These are phyloP conservation scores for Suncus etruscus DNA, from an alignment of 2,113 vertebrate species.

Conservation along the genomic window DNA sequence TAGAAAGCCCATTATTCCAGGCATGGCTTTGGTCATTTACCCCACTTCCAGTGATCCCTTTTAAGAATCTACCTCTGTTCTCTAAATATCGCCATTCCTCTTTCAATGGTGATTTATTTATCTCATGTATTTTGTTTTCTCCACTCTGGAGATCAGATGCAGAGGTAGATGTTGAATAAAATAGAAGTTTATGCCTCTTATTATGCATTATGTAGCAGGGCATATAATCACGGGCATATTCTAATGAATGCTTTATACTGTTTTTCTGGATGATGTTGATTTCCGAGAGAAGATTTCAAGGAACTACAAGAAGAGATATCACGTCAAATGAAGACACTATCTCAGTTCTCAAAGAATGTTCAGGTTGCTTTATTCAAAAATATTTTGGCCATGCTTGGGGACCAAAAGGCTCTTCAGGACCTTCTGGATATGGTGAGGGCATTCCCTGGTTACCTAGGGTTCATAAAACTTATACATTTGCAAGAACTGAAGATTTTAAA, in stretches of 20 bases:
- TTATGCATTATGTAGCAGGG: too few species aligned
- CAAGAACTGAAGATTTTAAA: fast-evolving
- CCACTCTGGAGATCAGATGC: not conserved
- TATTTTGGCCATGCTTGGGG: not conserved
- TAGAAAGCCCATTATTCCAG: not conserved
- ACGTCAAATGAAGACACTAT: fast-evolving
- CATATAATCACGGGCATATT: not conserved
- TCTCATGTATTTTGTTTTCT: not conserved
- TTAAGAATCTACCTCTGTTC: not conserved
- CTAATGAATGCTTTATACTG: not conserved
- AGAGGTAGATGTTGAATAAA: not conserved
- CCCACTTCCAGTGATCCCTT: not conserved
- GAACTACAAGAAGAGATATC: not conserved
- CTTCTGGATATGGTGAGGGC: conserved; percentile 26
- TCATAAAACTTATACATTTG: fast-evolving
- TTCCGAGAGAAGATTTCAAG: conserved; percentile 30
- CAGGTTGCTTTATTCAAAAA: not conserved
- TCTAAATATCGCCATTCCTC: fast-evolving
- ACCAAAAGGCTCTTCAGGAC: not conserved
- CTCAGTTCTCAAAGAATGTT: not conserved
- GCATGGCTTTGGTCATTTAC: not conserved
- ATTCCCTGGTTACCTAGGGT: fast-evolving
- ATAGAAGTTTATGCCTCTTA: not conserved
- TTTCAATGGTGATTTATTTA: not conserved
- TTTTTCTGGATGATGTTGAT: not conserved